Percentiles rank a stretch among this genome's conserved stretches.
Evolutionary conservation across 2,888 invertebrate species (phyloP).

Genomic region (Dolomedes plantarius): DNA sequence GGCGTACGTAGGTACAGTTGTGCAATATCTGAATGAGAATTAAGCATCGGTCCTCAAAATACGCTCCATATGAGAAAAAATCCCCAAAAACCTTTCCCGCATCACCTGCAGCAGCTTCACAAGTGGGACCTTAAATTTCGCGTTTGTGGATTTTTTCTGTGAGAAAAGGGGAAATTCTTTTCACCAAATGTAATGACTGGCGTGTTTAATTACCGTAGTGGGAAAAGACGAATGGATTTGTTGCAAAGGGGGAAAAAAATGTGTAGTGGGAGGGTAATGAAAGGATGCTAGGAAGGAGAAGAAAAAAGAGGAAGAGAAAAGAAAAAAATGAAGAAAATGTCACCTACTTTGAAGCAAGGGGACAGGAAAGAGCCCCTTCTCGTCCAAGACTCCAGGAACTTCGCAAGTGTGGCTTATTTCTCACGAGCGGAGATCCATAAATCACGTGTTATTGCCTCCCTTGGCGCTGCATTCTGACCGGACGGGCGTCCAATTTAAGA

Average conservation of each 20-base stretch:
- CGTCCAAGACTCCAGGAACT: slow-evolving; percentile 12
- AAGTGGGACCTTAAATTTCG: slow-evolving; percentile 12
- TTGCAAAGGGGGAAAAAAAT: not conserved
- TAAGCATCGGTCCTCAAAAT: too few relatives aligned
- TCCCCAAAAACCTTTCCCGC: too few relatives aligned
- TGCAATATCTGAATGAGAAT: too few relatives aligned
- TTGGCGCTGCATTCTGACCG: not conserved
- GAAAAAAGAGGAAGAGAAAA: not conserved
- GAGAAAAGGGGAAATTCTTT: slow-evolving; percentile 42
- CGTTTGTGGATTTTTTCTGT: not conserved
- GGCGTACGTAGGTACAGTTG: too few relatives aligned
- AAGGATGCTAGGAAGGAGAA: not conserved
- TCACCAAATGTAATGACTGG: slow-evolving; percentile 25
- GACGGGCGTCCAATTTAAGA: too few relatives aligned
- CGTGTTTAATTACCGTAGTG: slow-evolving; percentile 54
- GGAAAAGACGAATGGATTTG: slow-evolving; percentile 53
- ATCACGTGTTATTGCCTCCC: not conserved
- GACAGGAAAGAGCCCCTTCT: slow-evolving; percentile 17
- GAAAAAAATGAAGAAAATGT: slow-evolving; percentile 13
- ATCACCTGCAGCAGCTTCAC: not conserved
- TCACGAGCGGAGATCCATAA: not conserved
- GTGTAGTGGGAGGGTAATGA: not conserved
- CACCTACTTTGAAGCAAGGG: slow-evolving; percentile 10
- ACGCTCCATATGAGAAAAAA: too few relatives aligned
- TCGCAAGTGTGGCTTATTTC: slow-evolving; percentile 16